A percentile compares a stretch with the other conserved stretches of the same genome.
Evolutionary conservation across 2,113 vertebrate genomes (phyloP).

Genomic region (Grus americana): DNA sequence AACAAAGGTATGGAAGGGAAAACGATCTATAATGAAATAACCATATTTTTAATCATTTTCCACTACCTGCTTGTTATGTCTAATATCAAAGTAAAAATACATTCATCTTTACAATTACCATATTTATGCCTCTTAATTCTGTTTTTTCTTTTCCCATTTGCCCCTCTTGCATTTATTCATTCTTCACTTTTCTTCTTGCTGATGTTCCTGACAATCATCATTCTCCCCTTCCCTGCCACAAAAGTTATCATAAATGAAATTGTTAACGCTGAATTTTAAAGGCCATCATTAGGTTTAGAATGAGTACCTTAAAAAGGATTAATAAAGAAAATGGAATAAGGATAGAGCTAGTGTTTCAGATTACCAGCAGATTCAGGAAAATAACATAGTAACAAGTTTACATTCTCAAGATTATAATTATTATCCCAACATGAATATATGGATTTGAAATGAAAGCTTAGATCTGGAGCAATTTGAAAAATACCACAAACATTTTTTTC

Average conservation of each 20-base stretch:
- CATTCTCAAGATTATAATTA: background rate
- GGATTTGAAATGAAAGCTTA: background rate
- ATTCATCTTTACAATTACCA: conserved; percentile 45
- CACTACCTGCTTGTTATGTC: background rate
- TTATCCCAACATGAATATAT: background rate
- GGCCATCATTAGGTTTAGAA: conserved; percentile 11
- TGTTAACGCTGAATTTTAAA: conserved; percentile 28
- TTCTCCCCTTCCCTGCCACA: background rate
- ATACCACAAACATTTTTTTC: background rate
- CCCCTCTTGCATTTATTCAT: conserved; percentile 34
- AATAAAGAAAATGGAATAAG: conserved; percentile 3
- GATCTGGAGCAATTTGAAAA: background rate
- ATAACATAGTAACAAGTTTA: background rate
- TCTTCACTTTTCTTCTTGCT: background rate
- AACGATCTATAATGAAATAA: conserved; percentile 21
- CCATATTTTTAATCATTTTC: conserved; percentile 26
- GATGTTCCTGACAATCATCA: conserved; percentile 51
- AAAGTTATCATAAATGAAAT: conserved; percentile 34
- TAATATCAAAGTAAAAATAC: conserved; percentile 40
- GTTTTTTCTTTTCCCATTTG: conserved; percentile 33
- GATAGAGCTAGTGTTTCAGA: background rate
- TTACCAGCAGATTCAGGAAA: background rate
- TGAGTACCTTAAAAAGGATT: background rate
- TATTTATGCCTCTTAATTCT: conserved; percentile 51
- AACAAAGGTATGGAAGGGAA: background rate